A percentile compares a stretch with the other conserved stretches of the same genome.
These are phyloP conservation scores for Glossosoma conforme DNA, from an alignment of 1,140 invertebrate genomes.

Conservation along the genomic window DNA sequence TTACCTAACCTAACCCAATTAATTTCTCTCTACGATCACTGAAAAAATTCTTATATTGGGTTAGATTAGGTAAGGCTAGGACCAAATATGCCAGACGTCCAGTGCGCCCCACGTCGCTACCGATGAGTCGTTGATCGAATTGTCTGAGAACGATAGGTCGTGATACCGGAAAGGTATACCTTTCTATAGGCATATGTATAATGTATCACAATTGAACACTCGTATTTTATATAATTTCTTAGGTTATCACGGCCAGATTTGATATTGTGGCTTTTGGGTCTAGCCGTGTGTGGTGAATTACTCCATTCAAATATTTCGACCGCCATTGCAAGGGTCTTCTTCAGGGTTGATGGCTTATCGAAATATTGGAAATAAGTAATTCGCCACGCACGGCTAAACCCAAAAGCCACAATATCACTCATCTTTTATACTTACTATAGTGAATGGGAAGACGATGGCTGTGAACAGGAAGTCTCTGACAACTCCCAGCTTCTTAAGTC, in stretches of 20 bases:
- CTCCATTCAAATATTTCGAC: background rate
- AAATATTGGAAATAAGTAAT: conserved; percentile 3
- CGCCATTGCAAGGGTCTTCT: background rate
- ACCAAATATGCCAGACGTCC: no score
- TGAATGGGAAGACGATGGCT: conserved; percentile 44
- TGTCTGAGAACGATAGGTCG: no score
- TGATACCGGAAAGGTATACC: no score
- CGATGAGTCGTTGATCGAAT: no score
- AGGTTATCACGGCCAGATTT: background rate
- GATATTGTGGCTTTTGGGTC: background rate
- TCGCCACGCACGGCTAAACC: no score
- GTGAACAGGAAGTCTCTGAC: conserved; percentile 44
- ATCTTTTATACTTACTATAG: conserved; percentile 43
- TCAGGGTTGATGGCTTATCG: background rate
- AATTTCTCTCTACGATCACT: no score
- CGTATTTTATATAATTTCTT: background rate
- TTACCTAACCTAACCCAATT: no score
- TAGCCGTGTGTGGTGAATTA: background rate
- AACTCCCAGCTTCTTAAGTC: conserved; percentile 34
- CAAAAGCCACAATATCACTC: no score
- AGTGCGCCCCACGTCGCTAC: no score
- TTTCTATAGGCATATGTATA: no score
- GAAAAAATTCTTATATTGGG: no score
- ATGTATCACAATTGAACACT: background rate
- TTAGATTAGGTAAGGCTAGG: no score